A percentile compares a stretch with the other conserved stretches of the same genome.
phyloP scores from a whole-genome alignment of 2,797 vertebrate genomes.

The Gymnoscopelus microlampas region DNA sequence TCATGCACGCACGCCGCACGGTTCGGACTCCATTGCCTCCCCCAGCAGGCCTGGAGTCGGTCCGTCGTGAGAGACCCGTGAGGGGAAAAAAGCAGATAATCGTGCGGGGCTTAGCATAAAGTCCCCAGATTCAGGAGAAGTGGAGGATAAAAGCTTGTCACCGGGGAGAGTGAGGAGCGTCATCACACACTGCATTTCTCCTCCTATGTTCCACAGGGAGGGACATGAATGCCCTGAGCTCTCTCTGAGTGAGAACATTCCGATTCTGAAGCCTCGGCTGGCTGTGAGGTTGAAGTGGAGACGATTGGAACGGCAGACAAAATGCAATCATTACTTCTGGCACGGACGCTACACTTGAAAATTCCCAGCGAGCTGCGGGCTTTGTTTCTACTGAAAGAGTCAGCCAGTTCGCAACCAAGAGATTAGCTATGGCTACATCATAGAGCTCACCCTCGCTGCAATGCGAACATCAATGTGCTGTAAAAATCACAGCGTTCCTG shows the following conservation, averaged over 20 bases:
- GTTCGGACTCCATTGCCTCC: conserved; percentile 17
- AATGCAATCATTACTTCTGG: conserved; percentile 25
- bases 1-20: conserved; percentile 19
- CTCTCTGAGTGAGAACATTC: too few species aligned
- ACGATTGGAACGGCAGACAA: conserved; percentile 23
- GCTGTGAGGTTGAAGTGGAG: not conserved
- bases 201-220: conserved; percentile 12
- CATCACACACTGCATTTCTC: not conserved
- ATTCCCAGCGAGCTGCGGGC: conserved; percentile 7
- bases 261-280: too few species aligned
- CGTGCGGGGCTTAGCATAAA: conserved; percentile 42
- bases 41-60: conserved; percentile 31
- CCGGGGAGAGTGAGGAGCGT: conserved; percentile 1
- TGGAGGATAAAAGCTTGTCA: conserved; percentile 20
- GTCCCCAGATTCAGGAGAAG: conserved; percentile 27
- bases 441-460: not conserved
- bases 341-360: conserved; percentile 16
- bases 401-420: not conserved
- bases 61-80: conserved; percentile 35
- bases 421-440: not conserved
- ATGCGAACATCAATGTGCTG: too few species aligned
- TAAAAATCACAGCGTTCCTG: not conserved
- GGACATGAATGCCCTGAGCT: conserved; percentile 3
- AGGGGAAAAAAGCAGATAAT: conserved; percentile 38
- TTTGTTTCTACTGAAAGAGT: not conserved